Percentiles rank a stretch among this genome's conserved stretches.
These are phyloP conservation scores for Apogon talboti DNA, from an alignment of 2,797 vertebrate genomes.

Conservation along the genomic window DNA sequence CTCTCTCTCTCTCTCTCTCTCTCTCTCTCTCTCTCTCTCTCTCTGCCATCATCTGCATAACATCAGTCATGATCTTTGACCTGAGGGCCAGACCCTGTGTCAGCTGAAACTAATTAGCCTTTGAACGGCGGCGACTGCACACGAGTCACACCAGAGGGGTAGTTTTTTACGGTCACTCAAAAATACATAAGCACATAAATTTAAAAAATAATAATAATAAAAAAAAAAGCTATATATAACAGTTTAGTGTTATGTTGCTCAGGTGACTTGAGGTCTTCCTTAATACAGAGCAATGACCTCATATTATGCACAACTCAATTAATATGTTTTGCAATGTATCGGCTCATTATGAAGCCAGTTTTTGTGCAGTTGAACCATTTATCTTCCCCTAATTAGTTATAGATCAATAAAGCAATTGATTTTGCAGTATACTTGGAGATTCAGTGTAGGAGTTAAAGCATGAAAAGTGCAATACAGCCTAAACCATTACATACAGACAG, in stretches of 20 bases:
- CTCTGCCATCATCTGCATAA: constrained; percentile 79
- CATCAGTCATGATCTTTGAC: constrained; percentile 85
- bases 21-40: constrained; percentile 44
- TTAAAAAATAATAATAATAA: constrained; percentile 4
- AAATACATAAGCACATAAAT: neutral
- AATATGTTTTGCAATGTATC: constrained; percentile 76
- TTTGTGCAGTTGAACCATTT: constrained; percentile 85
- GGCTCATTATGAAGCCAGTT: constrained; percentile 82
- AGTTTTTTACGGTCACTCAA: constrained; percentile 10
- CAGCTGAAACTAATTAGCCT: constrained; percentile 86
- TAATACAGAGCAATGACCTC: constrained; percentile 57
- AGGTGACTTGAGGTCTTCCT: neutral
- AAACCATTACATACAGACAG: constrained; percentile 74
- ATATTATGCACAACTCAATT: constrained; percentile 77
- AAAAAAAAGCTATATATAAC: neutral
- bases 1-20: constrained; percentile 41
- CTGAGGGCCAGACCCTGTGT: constrained; percentile 76
- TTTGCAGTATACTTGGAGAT: constrained; percentile 81
- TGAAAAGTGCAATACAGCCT: constrained; percentile 75
- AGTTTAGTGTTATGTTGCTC: constrained; percentile 11
- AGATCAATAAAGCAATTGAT: constrained; percentile 88
- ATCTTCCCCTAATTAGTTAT: constrained; percentile 87
- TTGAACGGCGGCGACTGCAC: constrained; percentile 80
- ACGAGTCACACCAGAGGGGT: constrained; percentile 62
- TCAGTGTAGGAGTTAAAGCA: constrained; percentile 77